A percentile compares a stretch with the other conserved stretches of the same genome.
phyloP scores from a whole-genome alignment of 2,797 vertebrate genomes.

The Catostomus latipinnis region DNA sequence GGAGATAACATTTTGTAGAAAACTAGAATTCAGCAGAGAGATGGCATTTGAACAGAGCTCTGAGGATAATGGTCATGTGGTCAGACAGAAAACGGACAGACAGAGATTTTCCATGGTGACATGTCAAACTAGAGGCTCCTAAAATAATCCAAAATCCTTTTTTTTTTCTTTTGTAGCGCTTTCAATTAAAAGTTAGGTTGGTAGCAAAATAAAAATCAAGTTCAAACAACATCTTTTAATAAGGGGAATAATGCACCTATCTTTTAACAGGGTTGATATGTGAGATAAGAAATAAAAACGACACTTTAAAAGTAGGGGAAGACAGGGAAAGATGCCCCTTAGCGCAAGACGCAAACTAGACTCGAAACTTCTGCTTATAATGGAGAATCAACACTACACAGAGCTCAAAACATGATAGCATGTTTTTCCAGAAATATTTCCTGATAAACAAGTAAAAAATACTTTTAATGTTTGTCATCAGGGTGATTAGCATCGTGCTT shows the following conservation, averaged over 20 bases:
- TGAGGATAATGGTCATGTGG: slow-evolving; percentile 40
- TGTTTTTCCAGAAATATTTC: background rate
- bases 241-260: too few relatives aligned
- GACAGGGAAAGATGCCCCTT: too few relatives aligned
- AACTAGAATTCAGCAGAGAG: slow-evolving; percentile 6
- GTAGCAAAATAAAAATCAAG: background rate
- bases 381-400: background rate
- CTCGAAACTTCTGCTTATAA: background rate
- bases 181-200: background rate
- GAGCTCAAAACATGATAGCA: background rate
- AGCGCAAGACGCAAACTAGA: too few relatives aligned
- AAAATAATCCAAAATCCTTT: background rate
- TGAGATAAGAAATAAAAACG: too few relatives aligned
- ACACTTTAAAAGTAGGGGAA: too few relatives aligned
- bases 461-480: too few relatives aligned
- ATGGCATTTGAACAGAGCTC: slow-evolving; percentile 44
- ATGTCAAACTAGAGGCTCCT: slow-evolving; percentile 36
- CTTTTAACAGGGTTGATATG: too few relatives aligned
- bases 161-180: background rate
- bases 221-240: background rate
- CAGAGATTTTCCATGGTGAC: slow-evolving; percentile 23
- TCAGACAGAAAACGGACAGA: slow-evolving; percentile 38
- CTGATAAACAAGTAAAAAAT: too few relatives aligned
- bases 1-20: slow-evolving; percentile 45
- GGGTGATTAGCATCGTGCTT: too few relatives aligned